Percentiles rank a stretch among this genome's conserved stretches.
These are phyloP conservation scores for Lemur catta DNA, from an alignment of 2,797 vertebrate genomes.

Conservation along the genomic window DNA sequence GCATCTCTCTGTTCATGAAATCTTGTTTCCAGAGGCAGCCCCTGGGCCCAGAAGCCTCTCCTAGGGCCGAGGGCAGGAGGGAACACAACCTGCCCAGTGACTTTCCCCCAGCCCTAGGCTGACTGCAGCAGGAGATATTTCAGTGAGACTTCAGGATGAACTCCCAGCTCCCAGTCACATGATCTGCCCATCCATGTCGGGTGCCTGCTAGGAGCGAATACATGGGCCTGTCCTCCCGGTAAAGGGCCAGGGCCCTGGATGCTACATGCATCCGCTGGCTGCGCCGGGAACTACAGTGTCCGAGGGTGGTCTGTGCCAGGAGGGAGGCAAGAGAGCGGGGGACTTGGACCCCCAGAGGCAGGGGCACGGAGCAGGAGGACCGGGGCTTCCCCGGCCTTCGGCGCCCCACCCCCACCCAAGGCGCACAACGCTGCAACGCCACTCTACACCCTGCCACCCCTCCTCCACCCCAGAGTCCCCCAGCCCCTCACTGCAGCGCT, in stretches of 20 bases:
- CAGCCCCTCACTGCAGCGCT: background rate
- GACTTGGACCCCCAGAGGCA: background rate
- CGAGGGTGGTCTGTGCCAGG: background rate
- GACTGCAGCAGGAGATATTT: background rate
- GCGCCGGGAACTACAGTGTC: background rate
- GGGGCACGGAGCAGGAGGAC: background rate
- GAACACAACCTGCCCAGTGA: background rate
- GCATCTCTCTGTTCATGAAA: background rate
- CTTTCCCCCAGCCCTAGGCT: background rate
- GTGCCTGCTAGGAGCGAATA: background rate
- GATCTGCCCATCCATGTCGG: background rate
- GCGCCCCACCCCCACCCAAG: background rate
- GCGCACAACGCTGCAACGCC: background rate
- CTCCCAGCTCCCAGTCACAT: background rate
- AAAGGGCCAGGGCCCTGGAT: background rate
- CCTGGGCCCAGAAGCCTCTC: background rate
- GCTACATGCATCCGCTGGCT: background rate
- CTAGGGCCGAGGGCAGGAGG: background rate
- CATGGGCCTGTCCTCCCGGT: background rate
- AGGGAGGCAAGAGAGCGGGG: accelerated
- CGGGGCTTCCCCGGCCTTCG: too few species aligned
- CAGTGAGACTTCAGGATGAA: background rate
- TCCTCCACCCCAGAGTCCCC: background rate
- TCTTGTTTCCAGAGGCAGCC: background rate
- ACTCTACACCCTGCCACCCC: background rate